Evolutionary conservation across 2,797 vertebrate genomes (phyloP).

Genomic region (Scyliorhinus canicula): DNA sequence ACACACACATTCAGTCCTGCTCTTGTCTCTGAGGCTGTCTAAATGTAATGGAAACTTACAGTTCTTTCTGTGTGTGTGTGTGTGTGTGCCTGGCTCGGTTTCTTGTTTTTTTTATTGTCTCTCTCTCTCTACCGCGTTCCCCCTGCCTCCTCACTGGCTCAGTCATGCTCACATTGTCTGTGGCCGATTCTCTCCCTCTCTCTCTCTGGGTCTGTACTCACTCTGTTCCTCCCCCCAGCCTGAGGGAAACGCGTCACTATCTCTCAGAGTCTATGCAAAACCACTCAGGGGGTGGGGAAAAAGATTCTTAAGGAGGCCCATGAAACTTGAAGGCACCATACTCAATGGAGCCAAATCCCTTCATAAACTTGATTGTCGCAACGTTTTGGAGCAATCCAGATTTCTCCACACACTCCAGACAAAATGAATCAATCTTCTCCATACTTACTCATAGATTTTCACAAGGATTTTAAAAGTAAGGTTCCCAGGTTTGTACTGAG

Average conservation of each 20-base stretch:
- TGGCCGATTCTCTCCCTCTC: not conserved
- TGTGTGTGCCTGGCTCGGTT: not conserved
- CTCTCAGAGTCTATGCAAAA: constrained; percentile 33
- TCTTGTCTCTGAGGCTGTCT: not conserved
- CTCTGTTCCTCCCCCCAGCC: constrained; percentile 33
- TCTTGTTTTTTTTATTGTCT: not conserved
- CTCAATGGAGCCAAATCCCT: not conserved
- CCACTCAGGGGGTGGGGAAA: constrained; percentile 20
- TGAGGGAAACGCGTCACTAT: constrained; percentile 34
- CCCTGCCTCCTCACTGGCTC: not conserved
- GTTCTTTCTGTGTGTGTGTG: not conserved
- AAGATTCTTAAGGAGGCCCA: constrained; percentile 29
- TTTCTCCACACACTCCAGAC: not conserved
- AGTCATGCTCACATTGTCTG: constrained; percentile 3
- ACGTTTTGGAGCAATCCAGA: not conserved
- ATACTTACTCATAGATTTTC: not conserved
- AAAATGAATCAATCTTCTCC: not conserved
- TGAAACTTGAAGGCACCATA: constrained; percentile 1
- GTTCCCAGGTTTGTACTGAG: not conserved
- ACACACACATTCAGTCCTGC: not conserved
- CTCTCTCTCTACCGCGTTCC: not conserved
- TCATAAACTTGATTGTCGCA: not conserved
- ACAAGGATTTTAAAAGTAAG: not conserved
- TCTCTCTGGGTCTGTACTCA: constrained; percentile 35
- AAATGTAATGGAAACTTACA: not conserved